Evolutionary conservation across 2,888 invertebrate species (phyloP), one percentile per base, ranked within the genome.

Genomic region (Volucella bombylans): DNA sequence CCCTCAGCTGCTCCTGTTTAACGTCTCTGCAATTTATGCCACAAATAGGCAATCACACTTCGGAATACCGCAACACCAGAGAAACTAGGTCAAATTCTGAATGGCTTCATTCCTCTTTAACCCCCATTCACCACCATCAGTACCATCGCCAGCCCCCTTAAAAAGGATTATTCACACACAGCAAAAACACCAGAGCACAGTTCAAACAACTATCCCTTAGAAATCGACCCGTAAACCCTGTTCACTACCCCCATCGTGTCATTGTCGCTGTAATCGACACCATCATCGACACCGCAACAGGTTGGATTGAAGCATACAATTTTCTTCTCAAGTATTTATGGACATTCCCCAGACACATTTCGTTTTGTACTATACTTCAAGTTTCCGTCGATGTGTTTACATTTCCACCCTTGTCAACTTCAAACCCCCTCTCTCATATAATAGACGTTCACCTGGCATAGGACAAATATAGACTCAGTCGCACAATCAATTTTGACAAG

Each of bases 241-340:
- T 54, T 11, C 31, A 54, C 12, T 38, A 54, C 8, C 11, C 23
- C 6, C n/a, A 23, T 4, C n/a, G 38, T 31, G 38, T 15, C 12
- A 9, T 23, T 31, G 9, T 23, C 10, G 14, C 9, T 23, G 31
- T 10, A 1, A 31, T 31, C 23, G 8, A 9, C 31, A 47, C 31
- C 23, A n/a, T 10, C 47, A 62, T 18, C 15, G 64, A 41, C 50
- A 50, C 50, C 4, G 50, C 65, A 65, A 52, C 65, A 65, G 65
- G 65, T 64, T 49, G 23, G 10, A 18, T 23, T 12, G 0, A 64
- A 64, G 18, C 14, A 50, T 39, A 50, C 11, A 49, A 41, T 38
- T 1, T 10, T 18, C 2, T 54, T 10, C 9, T 9, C 11, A 12
- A 52, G 6, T 15, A 39, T 61, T 23, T 23, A 8, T 61, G 15